phyloP scores from a whole-genome alignment of 2,113 vertebrate species.

The Mixornis gularis region DNA sequence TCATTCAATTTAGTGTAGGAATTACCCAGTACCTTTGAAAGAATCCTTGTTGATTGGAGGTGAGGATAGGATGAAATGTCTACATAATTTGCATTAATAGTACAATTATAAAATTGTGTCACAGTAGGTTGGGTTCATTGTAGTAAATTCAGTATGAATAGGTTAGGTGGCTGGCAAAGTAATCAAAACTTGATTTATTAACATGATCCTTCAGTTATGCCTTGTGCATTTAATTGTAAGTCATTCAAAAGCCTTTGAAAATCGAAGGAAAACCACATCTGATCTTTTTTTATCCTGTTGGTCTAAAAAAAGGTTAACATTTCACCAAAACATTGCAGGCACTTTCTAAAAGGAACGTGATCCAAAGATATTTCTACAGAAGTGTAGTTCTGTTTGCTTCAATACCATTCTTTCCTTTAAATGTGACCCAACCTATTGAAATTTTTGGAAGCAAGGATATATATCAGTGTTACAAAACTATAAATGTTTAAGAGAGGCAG shows the following conservation, averaged over 20 bases:
- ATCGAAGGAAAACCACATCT: not conserved
- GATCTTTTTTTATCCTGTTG: not conserved
- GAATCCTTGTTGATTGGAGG: not conserved
- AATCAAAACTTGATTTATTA: not conserved
- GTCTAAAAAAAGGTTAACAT: not conserved
- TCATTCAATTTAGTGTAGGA: not conserved
- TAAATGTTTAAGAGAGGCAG: not conserved
- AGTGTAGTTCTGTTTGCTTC: not conserved
- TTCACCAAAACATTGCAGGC: not conserved
- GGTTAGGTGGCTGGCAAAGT: not conserved
- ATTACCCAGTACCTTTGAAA: not conserved
- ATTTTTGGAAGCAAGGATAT: not conserved
- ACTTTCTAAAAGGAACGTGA: accelerated
- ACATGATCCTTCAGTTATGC: not conserved
- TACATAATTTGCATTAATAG: not conserved
- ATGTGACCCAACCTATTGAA: not conserved
- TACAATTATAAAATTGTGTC: not conserved
- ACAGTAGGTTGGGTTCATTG: not conserved
- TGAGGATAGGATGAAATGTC: not conserved
- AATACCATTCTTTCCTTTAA: not conserved
- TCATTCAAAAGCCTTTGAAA: not conserved
- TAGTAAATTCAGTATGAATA: not conserved
- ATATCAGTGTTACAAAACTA: not conserved
- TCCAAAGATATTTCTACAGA: not conserved
- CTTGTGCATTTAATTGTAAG: not conserved